Percentiles rank a stretch among this genome's conserved stretches.
Evolutionary conservation across 2,797 vertebrate genomes (phyloP).

Genomic region (Periparus ater): DNA sequence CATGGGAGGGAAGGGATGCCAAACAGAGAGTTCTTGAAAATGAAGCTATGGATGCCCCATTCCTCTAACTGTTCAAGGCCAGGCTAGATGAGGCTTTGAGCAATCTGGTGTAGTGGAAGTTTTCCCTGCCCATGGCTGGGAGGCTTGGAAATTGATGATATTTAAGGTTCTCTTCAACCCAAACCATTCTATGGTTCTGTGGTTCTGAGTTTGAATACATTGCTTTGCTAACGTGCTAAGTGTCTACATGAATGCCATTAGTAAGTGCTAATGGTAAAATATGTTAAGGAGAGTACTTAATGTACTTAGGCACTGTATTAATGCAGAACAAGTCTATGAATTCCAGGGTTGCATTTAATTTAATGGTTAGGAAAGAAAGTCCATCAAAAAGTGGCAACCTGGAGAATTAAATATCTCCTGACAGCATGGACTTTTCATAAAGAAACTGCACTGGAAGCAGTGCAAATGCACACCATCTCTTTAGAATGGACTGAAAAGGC

Average conservation of each 20-base stretch:
- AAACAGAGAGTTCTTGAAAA: not conserved
- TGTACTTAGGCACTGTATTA: not conserved
- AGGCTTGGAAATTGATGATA: not conserved
- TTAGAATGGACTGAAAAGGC: not conserved
- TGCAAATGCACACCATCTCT: not conserved
- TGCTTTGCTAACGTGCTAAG: not conserved
- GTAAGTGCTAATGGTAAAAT: not conserved
- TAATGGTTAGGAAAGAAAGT: not conserved
- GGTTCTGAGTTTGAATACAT: not conserved
- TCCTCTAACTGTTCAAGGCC: not conserved
- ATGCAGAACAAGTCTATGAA: not conserved
- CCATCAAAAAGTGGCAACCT: not conserved
- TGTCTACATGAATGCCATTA: not conserved
- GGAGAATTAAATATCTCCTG: constrained; percentile 10
- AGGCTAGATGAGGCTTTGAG: not conserved
- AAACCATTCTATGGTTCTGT: not conserved
- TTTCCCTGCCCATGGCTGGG: not conserved
- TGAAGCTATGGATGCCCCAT: not conserved
- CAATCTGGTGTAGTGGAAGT: not conserved
- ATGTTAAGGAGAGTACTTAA: not conserved
- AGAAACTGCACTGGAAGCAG: not conserved
- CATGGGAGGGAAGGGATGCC: not conserved
- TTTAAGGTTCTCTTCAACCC: not conserved
- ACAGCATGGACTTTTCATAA: not conserved
- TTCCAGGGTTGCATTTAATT: not conserved